Percentiles rank a stretch among this genome's conserved stretches.
These are phyloP conservation scores for Trissoscelio sp. DNA, from an alignment of 2,888 invertebrate genomes.

Conservation along the genomic window DNA sequence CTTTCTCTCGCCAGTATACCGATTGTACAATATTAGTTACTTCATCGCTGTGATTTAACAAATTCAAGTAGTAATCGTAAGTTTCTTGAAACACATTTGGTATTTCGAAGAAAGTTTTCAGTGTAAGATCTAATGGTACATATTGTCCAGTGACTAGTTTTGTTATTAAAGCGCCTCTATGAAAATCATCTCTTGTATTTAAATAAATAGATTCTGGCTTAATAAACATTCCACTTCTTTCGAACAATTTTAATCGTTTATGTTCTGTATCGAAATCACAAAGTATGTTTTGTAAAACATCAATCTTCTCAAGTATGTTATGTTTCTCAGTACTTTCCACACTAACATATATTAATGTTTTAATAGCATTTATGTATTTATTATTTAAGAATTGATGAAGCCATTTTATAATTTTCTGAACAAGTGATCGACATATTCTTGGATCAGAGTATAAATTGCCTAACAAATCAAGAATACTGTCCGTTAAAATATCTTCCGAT, in stretches of 20 bases:
- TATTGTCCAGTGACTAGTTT: constrained; percentile 11
- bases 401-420: constrained; percentile 11
- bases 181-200: constrained; percentile 2
- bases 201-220: constrained; percentile 26
- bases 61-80: too few species aligned
- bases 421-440: constrained; percentile 7
- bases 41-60: too few species aligned
- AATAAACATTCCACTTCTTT: background rate
- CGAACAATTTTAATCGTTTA: constrained; percentile 15
- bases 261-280: constrained; percentile 14
- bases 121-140: constrained; percentile 8
- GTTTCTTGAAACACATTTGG: too few species aligned
- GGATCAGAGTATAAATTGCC: constrained; percentile 16
- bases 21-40: constrained; percentile 26
- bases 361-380: constrained; percentile 22
- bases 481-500: too few species aligned
- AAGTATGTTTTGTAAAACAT: constrained; percentile 17
- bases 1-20: constrained; percentile 7
- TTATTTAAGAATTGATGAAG: constrained; percentile 29
- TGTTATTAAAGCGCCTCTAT: constrained; percentile 2
- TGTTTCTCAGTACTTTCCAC: background rate
- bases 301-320: constrained; percentile 23
- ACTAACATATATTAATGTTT: background rate
- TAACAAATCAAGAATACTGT: background rate
- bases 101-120: constrained; percentile 25